Evolutionary conservation across 1,140 invertebrate genomes (phyloP), one percentile per base, ranked within the genome.

Genomic region (Leptopilina boulardi): DNA sequence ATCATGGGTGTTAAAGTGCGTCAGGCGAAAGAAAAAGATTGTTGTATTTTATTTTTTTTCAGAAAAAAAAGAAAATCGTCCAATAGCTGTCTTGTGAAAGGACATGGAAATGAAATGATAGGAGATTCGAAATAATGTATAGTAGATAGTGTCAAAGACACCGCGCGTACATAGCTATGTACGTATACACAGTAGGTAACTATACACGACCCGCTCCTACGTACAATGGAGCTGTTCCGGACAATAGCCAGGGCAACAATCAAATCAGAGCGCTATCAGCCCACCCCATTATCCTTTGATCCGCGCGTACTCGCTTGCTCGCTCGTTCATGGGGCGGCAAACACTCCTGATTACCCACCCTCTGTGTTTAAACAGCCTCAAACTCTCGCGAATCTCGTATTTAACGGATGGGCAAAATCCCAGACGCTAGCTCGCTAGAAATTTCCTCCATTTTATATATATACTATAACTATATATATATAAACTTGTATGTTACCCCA

Each of bases 271-370:
- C 86, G 84, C 87, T 90, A 91, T 90, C 89, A 90, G 87, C 81
- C 84, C 86, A 87, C 82, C 84, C 88, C 83, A 87, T 86, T 88
- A 89, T 88, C 89, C 90, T 91, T 91, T 91, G 90, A 91, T 91
- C 90, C 87, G 78, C 87, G 78, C 84, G 79, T 80, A 80, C 82
- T 81, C 73, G 77, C 82, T 78, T 78, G 80, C 83, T 84, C 83
- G 59, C 83, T 81, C 75, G 70, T 79, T 85, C 85, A 84, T 84
- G 79, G 76, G 81, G 85, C 87, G 82, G 87, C 89, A 91, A 91
- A 91, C 89, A 90, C 87, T 89, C 85, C 89, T 91, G 89, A 91
- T 91, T 91, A 89, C 89, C 88, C 86, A 86, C 88, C 87, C 88
- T 88, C 85, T 86, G 82, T 91, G 83, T 90, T 90, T 89, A 88